Evolutionary conservation across 2,888 invertebrate genomes (phyloP).

Genomic region (Yponomeuta malinellus): DNA sequence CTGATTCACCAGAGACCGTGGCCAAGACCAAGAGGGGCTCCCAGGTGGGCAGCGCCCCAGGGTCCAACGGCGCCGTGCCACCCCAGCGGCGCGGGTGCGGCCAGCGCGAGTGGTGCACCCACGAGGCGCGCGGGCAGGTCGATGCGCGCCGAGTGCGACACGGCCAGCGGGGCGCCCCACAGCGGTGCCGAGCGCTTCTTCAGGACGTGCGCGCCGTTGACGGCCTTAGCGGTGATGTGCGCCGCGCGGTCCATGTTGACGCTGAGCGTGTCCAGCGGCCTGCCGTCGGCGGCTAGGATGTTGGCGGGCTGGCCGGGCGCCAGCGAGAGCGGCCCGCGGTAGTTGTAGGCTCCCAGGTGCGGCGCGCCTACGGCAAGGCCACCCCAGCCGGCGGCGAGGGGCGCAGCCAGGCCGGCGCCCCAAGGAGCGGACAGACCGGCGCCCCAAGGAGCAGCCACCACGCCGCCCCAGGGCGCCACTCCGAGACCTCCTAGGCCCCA

Average conservation of each 20-base stretch:
- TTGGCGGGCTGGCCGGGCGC: conserved; percentile 64
- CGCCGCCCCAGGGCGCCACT: conserved; percentile 21
- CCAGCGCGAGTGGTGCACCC: conserved; percentile 29
- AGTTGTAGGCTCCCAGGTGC: conserved; percentile 51
- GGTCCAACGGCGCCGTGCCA: conserved; percentile 15
- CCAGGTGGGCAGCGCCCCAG: conserved; percentile 16
- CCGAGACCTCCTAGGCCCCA: conserved; percentile 27
- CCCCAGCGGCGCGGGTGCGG: conserved; percentile 17
- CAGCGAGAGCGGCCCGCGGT: conserved; percentile 62
- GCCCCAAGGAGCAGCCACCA: conserved; percentile 19
- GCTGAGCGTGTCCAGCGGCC: conserved; percentile 64
- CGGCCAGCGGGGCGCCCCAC: conserved; percentile 33
- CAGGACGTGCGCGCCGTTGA: conserved; percentile 44
- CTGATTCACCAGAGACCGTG: conserved; percentile 14
- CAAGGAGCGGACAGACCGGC: conserved; percentile 27
- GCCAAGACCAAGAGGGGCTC: conserved; percentile 9
- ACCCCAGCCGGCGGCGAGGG: conserved; percentile 34
- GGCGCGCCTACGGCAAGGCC: conserved; percentile 31
- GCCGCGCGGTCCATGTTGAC: conserved; percentile 65
- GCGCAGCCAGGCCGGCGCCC: conserved; percentile 40
- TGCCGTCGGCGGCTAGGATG: conserved; percentile 62
- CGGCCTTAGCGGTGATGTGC: conserved; percentile 55
- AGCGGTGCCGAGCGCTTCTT: conserved; percentile 57
- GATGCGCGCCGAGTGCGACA: conserved; percentile 40
- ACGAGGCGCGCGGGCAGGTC: conserved; percentile 36